Conservation (phyloP, 2,113 vertebrate genomes). For the Xyrauchen texanus region DNA sequence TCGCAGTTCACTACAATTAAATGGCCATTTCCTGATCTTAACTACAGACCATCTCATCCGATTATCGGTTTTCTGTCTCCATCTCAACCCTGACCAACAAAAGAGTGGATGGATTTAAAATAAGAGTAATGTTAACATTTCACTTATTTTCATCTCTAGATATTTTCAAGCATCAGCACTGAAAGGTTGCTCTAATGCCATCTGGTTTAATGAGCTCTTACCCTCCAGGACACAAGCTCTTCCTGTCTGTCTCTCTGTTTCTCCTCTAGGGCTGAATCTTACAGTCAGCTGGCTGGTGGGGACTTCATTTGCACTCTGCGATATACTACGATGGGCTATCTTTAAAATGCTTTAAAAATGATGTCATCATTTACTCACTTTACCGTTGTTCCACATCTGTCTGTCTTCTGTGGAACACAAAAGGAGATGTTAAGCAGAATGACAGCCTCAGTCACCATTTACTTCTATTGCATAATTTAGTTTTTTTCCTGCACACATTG, state of each 20-base stretch:
- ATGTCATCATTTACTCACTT: no score
- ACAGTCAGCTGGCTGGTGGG: constrained; percentile 22
- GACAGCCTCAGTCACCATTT: no score
- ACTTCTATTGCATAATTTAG: no score
- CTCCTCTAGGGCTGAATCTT: constrained; percentile 38
- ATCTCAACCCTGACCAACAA: neutral
- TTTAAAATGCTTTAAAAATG: no score
- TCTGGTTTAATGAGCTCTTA: constrained; percentile 70
- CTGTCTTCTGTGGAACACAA: no score
- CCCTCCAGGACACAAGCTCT: constrained; percentile 64
- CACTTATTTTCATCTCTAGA: constrained; percentile 19
- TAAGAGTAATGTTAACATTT: constrained; percentile 40
- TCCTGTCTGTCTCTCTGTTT: constrained; percentile 44
- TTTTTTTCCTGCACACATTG: no score
- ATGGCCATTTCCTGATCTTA: constrained; percentile 26
- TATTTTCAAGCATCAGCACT: constrained; percentile 59
- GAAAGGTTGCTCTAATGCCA: constrained; percentile 68
- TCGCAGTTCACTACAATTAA: neutral
- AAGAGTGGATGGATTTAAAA: neutral
- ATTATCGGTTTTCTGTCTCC: constrained; percentile 2
- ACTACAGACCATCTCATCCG: neutral
- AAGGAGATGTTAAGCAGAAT: no score
- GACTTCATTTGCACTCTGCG: constrained; percentile 21
- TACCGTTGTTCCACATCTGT: no score
- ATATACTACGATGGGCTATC: neutral